Evolutionary conservation across 2,888 invertebrate genomes (phyloP), one percentile per base, ranked within the genome.

Genomic region (Onchidella celtica): DNA sequence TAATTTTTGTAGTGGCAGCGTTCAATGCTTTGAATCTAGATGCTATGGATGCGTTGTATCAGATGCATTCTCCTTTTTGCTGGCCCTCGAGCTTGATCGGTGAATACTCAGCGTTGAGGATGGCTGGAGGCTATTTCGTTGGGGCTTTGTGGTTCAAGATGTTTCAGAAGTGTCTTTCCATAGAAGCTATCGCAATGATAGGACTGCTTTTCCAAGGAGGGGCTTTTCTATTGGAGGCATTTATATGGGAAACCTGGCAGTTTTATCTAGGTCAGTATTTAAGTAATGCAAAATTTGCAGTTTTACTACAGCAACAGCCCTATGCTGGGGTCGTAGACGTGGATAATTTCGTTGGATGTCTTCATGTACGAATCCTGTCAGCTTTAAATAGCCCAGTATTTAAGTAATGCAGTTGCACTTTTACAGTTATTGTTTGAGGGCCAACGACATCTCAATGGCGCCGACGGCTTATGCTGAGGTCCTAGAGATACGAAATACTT

Each of bases 31-130:
- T 74, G 29, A 77, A 80, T 57, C 11, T 66, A 3, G 27, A 47
- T 55, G 17, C 68, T 9, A 14, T 81, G 3, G 80, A 81, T 40
- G 57, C 73, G n/a, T 34, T 80, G 32, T 83, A 73, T 34, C 61
- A 57, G 63, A 61, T 83, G 66, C 69, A 76, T 32, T 11, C 57
- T 3, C 83, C 83, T 0, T 73, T 83, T 40, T 83, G 83, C 68
- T 83, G 83, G 83, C 63, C 66, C 27, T 74, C 83, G 6, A 36
- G 38, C 17, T 29, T 74, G 68, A 80, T 81, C 27, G 83, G 83
- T 6, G 11, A 77, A 59, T 83, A 77, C 66, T 32, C 9, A 6
- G 83, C 80, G 4, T 14, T 81, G 29, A 65, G 80, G 24, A 0
- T 59, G 14, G 77, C 68, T n/a, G 77, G 77, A n/a, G 34, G 55